phyloP scores from a whole-genome alignment of 2,888 invertebrate genomes.

The Amiota mariae region DNA sequence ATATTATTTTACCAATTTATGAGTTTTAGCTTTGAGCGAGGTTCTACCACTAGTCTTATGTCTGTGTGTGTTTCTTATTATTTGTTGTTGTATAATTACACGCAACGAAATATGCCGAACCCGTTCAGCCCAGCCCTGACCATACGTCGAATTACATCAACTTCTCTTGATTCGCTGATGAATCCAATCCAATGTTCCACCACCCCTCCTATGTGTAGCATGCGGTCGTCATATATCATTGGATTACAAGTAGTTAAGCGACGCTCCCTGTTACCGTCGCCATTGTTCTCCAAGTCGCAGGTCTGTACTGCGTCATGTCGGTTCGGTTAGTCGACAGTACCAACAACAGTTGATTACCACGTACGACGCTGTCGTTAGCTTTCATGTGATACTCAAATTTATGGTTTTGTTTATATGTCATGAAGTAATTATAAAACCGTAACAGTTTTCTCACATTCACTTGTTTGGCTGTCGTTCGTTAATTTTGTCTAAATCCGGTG shows the following conservation, averaged over 20 bases:
- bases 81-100: conserved; percentile 50
- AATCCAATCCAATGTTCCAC: conserved; percentile 23
- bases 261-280: conserved; percentile 11
- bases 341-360: conserved; percentile 26
- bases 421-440: conserved; percentile 58
- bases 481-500: conserved; percentile 9
- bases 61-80: background rate
- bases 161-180: background rate
- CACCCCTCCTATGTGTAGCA: conserved; percentile 33
- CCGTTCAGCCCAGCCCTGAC: background rate
- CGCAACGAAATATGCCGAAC: conserved; percentile 39
- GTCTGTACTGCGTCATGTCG: background rate
- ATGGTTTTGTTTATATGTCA: conserved; percentile 62
- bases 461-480: background rate
- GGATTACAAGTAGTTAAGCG: conserved; percentile 60
- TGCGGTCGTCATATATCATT: conserved; percentile 55
- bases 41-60: background rate
- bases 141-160: background rate
- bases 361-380: conserved; percentile 12
- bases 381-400: conserved; percentile 54
- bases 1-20: conserved; percentile 49
- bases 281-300: conserved; percentile 1
- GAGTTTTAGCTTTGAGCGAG: conserved; percentile 26
- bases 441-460: conserved; percentile 50
- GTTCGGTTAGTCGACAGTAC: background rate